A percentile compares a stretch with the other conserved stretches of the same genome.
Evolutionary conservation across 2,113 vertebrate genomes (phyloP).

Genomic region (Mola mola): DNA sequence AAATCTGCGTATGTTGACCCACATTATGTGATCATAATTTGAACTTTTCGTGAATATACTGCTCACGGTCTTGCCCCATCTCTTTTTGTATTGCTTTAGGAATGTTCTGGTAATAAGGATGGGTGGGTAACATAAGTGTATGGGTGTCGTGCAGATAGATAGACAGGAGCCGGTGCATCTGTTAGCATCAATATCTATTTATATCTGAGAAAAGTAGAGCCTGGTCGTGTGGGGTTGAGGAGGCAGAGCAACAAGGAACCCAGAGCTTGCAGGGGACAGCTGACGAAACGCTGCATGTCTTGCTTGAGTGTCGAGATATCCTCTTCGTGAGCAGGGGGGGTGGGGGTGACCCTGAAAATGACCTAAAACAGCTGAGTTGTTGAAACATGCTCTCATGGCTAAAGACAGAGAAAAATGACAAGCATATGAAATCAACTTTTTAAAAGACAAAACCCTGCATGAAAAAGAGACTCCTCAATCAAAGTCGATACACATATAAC

Average conservation of each 20-base stretch:
- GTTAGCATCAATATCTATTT: constrained; percentile 83
- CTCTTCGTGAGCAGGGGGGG: neutral
- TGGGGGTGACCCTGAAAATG: constrained; percentile 3
- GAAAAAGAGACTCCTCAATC: too few relatives aligned
- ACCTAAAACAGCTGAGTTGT: constrained; percentile 23
- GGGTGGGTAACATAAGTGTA: constrained; percentile 19
- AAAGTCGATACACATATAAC: too few relatives aligned
- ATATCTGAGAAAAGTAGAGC: constrained; percentile 81
- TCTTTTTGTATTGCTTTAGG: constrained; percentile 38
- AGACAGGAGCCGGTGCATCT: constrained; percentile 80
- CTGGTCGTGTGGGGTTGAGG: constrained; percentile 64
- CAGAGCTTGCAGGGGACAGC: constrained; percentile 63
- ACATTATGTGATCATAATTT: constrained; percentile 3
- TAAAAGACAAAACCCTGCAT: too few relatives aligned
- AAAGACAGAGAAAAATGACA: too few relatives aligned
- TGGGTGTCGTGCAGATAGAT: constrained; percentile 53
- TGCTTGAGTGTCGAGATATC: constrained; percentile 5
- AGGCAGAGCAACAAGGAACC: constrained; percentile 63
- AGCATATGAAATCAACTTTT: too few relatives aligned
- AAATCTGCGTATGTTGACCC: constrained; percentile 18
- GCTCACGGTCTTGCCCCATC: constrained; percentile 5
- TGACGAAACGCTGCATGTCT: constrained; percentile 55
- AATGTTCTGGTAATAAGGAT: constrained; percentile 54
- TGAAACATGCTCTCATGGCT: constrained; percentile 1
- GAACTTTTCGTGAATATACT: constrained; percentile 4